Base-by-base conservation (phyloP, 2,113 vertebrate species). In the Anhinga anhinga region DNA sequence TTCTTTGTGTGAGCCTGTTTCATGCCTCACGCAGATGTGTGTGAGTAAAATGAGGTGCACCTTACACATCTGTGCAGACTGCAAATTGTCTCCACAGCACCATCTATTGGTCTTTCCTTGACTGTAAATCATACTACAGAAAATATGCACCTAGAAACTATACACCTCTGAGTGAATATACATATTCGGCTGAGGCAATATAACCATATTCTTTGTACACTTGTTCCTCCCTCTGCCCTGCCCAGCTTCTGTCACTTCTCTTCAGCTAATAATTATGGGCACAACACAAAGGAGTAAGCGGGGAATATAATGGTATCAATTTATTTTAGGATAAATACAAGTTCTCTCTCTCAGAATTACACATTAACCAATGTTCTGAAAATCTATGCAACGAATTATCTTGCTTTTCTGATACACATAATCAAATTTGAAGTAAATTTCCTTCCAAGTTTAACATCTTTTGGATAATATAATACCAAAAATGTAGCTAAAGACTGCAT, bases 51-150 rank as follows among this genome's bases (percentile, higher is more conserved):
- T 1, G 56, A 56, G 55, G 34, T 3, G 32, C 50, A 32, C 45
- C 65, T 59, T 36, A 42, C 30, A 20, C n/a, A 42, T 17, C 73
- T 59, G 40, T 40, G 34, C 29, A 22, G 67, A 58, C 32, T 25
- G n/a, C 30, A 96, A 74, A 45, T 93, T 84, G 91, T 96, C 94
- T 97, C 95, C 86, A 95, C 40, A 96, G 97, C 90, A 83, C 92
- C 97, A 93, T 93, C 95, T 96, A 69, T 86, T 34, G 95, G 61
- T 14, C 53, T 25, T 20, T 73, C 15, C 55, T 15, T 11, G 45
- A 4, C 66, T n/a, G 25, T 30, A 90, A 88, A 81, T 22, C 63
- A 29, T 3, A 7, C 42, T 0, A 2, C 22, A 21, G 65, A 67
- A 82, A 78, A 49, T 7, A 15, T 1, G 5, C 2, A 2, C 30